Evolutionary conservation across 1,140 invertebrate species (phyloP).

Genomic region (Plectrocnemia conspersa): DNA sequence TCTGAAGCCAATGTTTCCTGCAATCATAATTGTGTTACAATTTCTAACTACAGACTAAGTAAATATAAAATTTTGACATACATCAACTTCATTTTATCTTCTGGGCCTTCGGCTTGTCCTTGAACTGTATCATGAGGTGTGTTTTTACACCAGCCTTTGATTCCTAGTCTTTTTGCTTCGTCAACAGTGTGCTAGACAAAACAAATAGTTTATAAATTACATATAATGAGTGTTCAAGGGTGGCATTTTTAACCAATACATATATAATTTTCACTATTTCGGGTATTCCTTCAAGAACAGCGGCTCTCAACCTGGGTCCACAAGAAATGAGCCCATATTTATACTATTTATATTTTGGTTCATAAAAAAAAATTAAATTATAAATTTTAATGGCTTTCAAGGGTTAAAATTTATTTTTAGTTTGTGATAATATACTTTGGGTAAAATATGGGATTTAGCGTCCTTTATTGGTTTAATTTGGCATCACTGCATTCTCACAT

Average conservation of each 20-base stretch:
- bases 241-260: background rate
- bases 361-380: conserved; percentile 3
- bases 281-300: background rate
- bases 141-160: conserved; percentile 76
- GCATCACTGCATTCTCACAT: no score
- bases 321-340: conserved; percentile 1
- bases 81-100: conserved; percentile 61
- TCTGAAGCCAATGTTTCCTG: conserved; percentile 62
- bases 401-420: no score
- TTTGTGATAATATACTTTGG: no score
- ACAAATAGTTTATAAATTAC: conserved; percentile 12
- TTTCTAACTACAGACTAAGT: background rate
- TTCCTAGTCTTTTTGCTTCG: conserved; percentile 58
- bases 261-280: background rate
- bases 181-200: conserved; percentile 59
- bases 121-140: conserved; percentile 65
- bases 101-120: conserved; percentile 64
- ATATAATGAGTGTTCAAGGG: conserved; percentile 1
- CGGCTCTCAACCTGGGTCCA: background rate
- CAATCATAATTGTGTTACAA: conserved; percentile 30
- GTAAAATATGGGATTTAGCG: no score
- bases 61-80: conserved; percentile 44
- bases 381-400: no score
- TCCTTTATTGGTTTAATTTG: no score
- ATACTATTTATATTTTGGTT: background rate